Percentiles rank a stretch among this genome's conserved stretches.
phyloP scores from a whole-genome alignment of 2,113 vertebrate genomes.

The Deroptyus accipitrinus region DNA sequence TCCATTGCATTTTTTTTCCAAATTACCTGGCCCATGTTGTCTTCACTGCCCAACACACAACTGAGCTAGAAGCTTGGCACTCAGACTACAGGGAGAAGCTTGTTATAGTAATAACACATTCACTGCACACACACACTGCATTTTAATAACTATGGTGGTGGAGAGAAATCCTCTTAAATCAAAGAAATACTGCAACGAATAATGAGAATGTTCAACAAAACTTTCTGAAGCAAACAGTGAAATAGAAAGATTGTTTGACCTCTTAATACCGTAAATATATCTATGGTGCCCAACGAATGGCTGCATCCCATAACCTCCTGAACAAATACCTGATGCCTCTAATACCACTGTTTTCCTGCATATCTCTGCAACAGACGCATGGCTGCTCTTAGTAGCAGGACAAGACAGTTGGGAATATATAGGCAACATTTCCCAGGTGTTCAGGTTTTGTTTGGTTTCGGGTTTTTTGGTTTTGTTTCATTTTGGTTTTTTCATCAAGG shows the following conservation, averaged over 20 bases:
- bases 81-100: conserved; percentile 4
- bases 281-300: conserved; percentile 19
- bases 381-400: not conserved
- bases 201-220: conserved; percentile 44
- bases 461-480: not conserved
- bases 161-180: conserved; percentile 58
- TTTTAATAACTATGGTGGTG: conserved; percentile 37
- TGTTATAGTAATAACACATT: conserved; percentile 55
- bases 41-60: not conserved
- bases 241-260: conserved; percentile 61
- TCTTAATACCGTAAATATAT: conserved; percentile 66
- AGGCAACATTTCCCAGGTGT: not conserved
- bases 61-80: conserved; percentile 43
- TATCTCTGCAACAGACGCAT: not conserved
- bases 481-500: not conserved
- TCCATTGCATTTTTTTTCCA: not conserved
- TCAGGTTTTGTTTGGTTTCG: not conserved
- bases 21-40: not conserved
- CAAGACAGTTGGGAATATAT: not conserved
- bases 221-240: conserved; percentile 25
- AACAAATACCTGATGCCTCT: conserved; percentile 21
- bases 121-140: not conserved
- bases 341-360: not conserved
- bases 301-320: conserved; percentile 34
- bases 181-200: conserved; percentile 20